Conservation (phyloP, 2,888 invertebrate genomes). For the Cyclophora punctaria region DNA sequence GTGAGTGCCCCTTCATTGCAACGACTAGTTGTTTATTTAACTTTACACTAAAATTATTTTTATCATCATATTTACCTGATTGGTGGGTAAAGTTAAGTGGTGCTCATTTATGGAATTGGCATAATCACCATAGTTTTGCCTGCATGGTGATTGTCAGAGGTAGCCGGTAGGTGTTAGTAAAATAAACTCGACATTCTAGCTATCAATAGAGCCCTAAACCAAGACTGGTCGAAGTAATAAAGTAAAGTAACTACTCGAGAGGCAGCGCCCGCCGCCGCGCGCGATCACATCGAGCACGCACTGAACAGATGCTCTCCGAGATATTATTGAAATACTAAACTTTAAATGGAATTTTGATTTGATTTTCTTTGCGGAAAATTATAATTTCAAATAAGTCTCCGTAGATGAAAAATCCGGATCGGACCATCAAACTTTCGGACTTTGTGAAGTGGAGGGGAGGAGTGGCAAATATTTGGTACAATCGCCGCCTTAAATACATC, state of each 20-base stretch:
- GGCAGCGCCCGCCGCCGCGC: neutral
- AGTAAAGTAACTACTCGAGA: neutral
- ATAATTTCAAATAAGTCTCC: conserved; percentile 69
- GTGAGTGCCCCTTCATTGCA: too few relatives aligned
- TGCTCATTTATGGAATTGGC: too few relatives aligned
- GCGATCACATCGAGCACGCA: conserved; percentile 18
- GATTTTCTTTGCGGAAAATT: conserved; percentile 63
- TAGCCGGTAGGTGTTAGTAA: too few relatives aligned
- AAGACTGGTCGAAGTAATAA: too few relatives aligned
- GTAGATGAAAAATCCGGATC: conserved; percentile 65
- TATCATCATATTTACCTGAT: too few relatives aligned
- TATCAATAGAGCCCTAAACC: too few relatives aligned
- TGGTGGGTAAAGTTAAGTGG: too few relatives aligned
- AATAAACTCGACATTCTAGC: too few relatives aligned
- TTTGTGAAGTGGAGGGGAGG: conserved; percentile 19
- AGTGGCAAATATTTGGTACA: conserved; percentile 16
- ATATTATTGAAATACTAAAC: conserved; percentile 59
- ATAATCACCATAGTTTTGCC: too few relatives aligned
- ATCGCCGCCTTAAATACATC: neutral
- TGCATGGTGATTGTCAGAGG: too few relatives aligned
- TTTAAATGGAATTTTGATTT: conserved; percentile 74
- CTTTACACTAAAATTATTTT: too few relatives aligned
- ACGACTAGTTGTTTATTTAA: too few relatives aligned
- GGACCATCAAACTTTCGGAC: conserved; percentile 63
- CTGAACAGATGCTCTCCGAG: conserved; percentile 52